Conservation (phyloP, 2,888 invertebrate species). For the Linhomoeus sp. region DNA sequence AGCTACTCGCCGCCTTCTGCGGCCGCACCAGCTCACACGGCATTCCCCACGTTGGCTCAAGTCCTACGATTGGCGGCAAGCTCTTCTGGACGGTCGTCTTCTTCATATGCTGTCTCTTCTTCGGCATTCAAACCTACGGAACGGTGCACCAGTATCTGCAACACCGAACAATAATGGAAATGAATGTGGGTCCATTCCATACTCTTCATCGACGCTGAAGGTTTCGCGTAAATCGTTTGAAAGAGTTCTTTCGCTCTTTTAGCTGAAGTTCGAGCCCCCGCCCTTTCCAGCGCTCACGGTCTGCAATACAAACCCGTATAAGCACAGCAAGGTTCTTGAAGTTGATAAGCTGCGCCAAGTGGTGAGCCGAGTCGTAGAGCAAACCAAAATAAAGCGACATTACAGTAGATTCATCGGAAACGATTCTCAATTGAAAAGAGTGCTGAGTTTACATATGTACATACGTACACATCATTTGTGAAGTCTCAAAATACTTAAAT, state of each 20-base stretch:
- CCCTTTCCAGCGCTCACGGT: slow-evolving; percentile 22
- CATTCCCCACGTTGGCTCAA: slow-evolving; percentile 6
- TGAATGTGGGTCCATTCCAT: slow-evolving; percentile 14
- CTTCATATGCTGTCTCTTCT: slow-evolving; percentile 12
- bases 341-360: not conserved
- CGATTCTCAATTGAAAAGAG: no score
- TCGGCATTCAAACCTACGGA: slow-evolving; percentile 23
- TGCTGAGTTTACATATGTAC: no score
- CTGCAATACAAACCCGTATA: slow-evolving; percentile 22
- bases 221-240: not conserved
- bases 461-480: no score
- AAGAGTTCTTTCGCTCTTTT: not conserved
- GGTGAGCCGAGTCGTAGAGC: not conserved
- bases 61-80: slow-evolving; percentile 1
- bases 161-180: slow-evolving; percentile 26
- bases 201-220: no score
- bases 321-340: slow-evolving; percentile 7
- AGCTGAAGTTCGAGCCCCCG: slow-evolving; percentile 7
- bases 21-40: slow-evolving; percentile 22
- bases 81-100: slow-evolving; percentile 17
- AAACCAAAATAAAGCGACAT: no score
- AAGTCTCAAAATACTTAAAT: no score
- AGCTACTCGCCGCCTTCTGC: slow-evolving; percentile 21
- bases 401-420: no score
- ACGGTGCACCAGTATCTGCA: slow-evolving; percentile 24